Base-by-base conservation (phyloP, 2,888 invertebrate species). In the Sipunculus nudus region DNA sequence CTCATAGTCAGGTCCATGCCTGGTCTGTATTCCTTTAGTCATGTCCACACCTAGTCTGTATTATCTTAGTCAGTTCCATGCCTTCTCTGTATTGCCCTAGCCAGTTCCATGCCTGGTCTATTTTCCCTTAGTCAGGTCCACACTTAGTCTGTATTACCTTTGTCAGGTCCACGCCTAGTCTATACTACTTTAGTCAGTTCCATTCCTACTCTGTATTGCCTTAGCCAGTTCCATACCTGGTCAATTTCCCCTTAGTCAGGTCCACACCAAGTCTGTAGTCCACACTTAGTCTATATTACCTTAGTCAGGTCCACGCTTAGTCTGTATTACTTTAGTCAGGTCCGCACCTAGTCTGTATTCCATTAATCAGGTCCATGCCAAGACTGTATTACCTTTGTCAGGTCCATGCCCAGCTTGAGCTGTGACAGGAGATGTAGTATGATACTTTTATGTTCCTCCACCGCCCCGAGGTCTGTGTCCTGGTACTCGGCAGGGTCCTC, bases 331-430 rank as follows among this genome's bases (percentile, higher is more conserved):
- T n/a, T n/a, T n/a, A n/a, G n/a, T n/a, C n/a, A n/a, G n/a, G n/a
- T n/a, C n/a, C n/a, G n/a, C n/a, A n/a, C n/a, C n/a, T n/a, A n/a
- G n/a, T n/a, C n/a, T n/a, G n/a, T n/a, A n/a, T n/a, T n/a, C 10
- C 25, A 23, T 26, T 21, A 19, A 28, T 46, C 10, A 26, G 19
- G 10, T 21, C 47, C 47, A 46, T 26, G 47, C 52, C 10, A 13
- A n/a, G n/a, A n/a, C n/a, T n/a, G n/a, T 3, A n/a, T 13, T 58
- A 86, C 85, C 75, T 83, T 81, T 1, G 86, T 86, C 49, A 86
- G 80, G 72, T 86, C 86, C 85, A 85, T 86, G 61, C 86, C 86
- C 23, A 86, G 78, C 69, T 86, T 85, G 59, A 86, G 79, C 69
- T 86, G 85, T 25, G 85, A 85, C 40, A 86, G 75, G 16, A 86